phyloP scores from a whole-genome alignment of 35 echinoderm and acorn worm species.

The Heliocidaris tuberculata region DNA sequence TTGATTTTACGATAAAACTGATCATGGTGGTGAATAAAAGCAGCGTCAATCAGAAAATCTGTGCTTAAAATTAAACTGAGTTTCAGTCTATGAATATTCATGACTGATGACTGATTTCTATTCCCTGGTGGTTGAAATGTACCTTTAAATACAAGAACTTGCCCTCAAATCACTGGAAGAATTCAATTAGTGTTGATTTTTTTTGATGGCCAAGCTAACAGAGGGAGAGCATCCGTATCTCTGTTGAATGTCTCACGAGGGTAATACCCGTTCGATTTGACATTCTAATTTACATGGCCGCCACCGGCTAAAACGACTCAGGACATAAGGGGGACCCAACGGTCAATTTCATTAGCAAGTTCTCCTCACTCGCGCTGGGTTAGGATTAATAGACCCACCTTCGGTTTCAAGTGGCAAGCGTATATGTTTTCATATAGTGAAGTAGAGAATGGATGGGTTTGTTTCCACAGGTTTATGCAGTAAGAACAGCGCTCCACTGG shows the following conservation, averaged over 20 bases:
- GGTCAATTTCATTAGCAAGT: constrained; percentile 37
- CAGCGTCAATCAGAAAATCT: too few species aligned
- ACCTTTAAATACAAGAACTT: neutral
- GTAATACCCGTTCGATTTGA: neutral
- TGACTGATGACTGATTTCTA: neutral
- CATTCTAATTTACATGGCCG: constrained; percentile 26
- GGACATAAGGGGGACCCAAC: constrained; percentile 2
- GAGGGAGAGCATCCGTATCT: neutral
- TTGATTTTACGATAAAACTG: neutral
- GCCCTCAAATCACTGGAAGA: neutral
- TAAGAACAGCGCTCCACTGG: neutral
- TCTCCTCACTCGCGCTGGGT: neutral
- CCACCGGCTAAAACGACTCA: neutral
- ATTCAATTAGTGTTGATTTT: constrained; percentile 43
- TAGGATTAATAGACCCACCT: neutral
- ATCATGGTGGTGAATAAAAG: neutral
- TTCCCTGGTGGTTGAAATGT: neutral
- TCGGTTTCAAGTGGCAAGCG: neutral
- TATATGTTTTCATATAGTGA: neutral
- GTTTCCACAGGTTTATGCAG: neutral
- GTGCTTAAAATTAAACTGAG: neutral
- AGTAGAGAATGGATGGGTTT: neutral
- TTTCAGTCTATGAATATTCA: neutral
- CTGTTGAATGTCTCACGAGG: neutral
- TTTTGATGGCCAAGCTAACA: neutral